Conservation (phyloP, 2,888 invertebrate genomes). For the Crepidodera aurea region DNA sequence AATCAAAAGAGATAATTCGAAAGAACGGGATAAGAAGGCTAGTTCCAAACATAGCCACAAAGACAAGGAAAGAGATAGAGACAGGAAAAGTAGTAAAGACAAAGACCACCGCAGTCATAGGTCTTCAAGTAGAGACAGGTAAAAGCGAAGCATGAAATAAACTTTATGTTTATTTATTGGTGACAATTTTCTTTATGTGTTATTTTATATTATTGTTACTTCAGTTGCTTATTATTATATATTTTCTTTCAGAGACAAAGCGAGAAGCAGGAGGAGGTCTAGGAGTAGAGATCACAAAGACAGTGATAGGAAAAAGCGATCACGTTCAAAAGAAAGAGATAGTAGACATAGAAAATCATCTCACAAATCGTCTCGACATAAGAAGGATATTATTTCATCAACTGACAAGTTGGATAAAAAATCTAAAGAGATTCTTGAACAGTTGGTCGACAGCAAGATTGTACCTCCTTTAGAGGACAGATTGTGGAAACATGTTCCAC, state of each 20-base stretch:
- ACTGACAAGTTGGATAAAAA: conserved; percentile 60
- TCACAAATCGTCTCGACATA: conserved; percentile 59
- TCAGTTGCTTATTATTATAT: background rate
- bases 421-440: conserved; percentile 60
- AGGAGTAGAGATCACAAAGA: conserved; percentile 52
- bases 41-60: conserved; percentile 49
- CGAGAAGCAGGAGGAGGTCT: conserved; percentile 53
- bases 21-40: conserved; percentile 46
- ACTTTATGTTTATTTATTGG: too few relatives aligned
- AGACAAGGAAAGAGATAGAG: conserved; percentile 41
- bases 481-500: conserved; percentile 64
- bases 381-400: conserved; percentile 51
- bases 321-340: conserved; percentile 45
- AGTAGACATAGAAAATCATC: conserved; percentile 54
- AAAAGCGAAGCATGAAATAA: too few relatives aligned
- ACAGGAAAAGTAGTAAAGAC: conserved; percentile 47
- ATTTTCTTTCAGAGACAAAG: conserved; percentile 37
- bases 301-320: conserved; percentile 40
- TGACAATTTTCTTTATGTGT: too few relatives aligned
- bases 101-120: conserved; percentile 48
- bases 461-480: conserved; percentile 64
- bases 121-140: conserved; percentile 47
- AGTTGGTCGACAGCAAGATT: conserved; percentile 60
- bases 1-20: conserved; percentile 39
- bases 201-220: background rate